These are phyloP conservation scores for Augiades crinisus DNA, from an alignment of 2,888 invertebrate species.

Conservation along the genomic window DNA sequence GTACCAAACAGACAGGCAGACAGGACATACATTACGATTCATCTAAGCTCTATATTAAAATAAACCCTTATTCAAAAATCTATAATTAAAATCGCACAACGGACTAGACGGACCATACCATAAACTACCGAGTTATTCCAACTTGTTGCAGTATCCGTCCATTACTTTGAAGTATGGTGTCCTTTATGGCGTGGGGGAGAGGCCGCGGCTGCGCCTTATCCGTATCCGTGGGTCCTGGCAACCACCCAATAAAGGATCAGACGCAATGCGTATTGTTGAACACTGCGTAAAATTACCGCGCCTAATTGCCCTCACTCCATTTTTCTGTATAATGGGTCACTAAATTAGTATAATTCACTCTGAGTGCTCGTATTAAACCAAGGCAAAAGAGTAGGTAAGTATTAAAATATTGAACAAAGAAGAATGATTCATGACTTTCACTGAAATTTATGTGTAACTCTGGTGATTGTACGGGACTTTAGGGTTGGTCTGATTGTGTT, in stretches of 20 bases:
- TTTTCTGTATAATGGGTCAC: neutral
- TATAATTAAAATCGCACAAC: neutral
- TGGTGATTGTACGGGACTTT: too few relatives aligned
- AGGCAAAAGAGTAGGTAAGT: too few relatives aligned
- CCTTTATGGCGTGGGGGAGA: neutral
- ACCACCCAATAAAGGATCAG: neutral
- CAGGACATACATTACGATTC: too few relatives aligned
- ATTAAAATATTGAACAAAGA: too few relatives aligned
- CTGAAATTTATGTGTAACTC: too few relatives aligned
- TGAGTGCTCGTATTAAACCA: too few relatives aligned
- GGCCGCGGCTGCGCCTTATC: neutral
- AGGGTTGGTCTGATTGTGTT: too few relatives aligned
- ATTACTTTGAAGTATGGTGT: neutral
- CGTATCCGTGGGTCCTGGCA: neutral
- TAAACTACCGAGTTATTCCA: neutral
- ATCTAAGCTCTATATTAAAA: too few relatives aligned
- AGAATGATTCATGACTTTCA: too few relatives aligned
- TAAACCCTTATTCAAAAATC: neutral
- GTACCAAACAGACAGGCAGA: too few relatives aligned
- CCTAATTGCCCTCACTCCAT: neutral
- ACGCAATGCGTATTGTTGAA: constrained; percentile 9
- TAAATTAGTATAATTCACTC: neutral
- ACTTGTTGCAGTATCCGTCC: constrained; percentile 13
- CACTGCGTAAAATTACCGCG: neutral
- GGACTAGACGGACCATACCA: neutral